A percentile compares a stretch with the other conserved stretches of the same genome.
phyloP scores from a whole-genome alignment of 2,113 vertebrate genomes.

The Chlorodrepanis virens region DNA sequence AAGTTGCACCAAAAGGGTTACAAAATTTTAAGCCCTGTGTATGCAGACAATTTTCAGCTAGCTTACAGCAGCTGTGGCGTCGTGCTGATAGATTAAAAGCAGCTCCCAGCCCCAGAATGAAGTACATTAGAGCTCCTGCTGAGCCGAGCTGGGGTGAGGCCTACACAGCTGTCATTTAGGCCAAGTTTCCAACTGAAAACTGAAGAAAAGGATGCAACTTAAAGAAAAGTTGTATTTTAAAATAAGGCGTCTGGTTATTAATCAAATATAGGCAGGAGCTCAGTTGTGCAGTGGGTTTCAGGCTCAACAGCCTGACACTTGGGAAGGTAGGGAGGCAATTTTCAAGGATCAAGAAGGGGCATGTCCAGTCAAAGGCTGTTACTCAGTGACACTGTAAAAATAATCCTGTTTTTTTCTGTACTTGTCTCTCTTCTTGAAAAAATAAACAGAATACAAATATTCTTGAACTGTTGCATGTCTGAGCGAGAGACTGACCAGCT shows the following conservation, averaged over 20 bases:
- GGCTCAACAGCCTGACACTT: not conserved
- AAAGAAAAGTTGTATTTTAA: slow-evolving; percentile 74
- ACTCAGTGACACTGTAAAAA: not conserved
- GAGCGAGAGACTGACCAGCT: not conserved
- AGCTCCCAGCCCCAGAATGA: slow-evolving; percentile 87
- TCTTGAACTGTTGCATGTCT: not conserved
- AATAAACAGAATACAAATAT: not conserved
- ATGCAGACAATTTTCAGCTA: slow-evolving; percentile 85
- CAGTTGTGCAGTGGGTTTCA: not conserved
- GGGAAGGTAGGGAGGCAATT: not conserved
- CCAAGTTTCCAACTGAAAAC: slow-evolving; percentile 85
- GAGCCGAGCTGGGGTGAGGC: slow-evolving; percentile 84
- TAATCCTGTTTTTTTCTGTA: not conserved
- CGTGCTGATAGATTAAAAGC: slow-evolving; percentile 94
- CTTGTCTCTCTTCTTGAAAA: not conserved
- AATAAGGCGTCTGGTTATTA: slow-evolving; percentile 61
- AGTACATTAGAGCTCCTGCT: slow-evolving; percentile 87
- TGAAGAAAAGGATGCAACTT: slow-evolving; percentile 78
- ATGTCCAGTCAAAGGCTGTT: slow-evolving; percentile 17
- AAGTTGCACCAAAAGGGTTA: slow-evolving; percentile 73
- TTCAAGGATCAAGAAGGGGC: not conserved
- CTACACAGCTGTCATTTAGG: slow-evolving; percentile 88
- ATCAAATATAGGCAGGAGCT: slow-evolving; percentile 1
- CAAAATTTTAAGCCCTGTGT: slow-evolving; percentile 68
- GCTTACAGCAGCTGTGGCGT: slow-evolving; percentile 90